phyloP scores from a whole-genome alignment of 2,888 invertebrate species.

The Idaea dimidiata region DNA sequence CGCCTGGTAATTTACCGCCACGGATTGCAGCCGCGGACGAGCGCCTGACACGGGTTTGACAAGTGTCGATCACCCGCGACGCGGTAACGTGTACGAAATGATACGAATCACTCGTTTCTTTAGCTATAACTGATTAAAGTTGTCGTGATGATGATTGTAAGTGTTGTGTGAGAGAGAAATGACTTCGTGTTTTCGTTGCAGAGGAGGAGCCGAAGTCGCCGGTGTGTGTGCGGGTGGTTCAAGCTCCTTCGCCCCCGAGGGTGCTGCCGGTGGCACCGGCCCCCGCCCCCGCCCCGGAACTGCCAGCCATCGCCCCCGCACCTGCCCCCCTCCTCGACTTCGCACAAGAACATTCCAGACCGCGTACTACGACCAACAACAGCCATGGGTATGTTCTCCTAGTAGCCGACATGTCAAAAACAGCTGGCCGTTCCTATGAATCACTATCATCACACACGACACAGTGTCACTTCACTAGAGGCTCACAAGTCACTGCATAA shows the following conservation, averaged over 20 bases:
- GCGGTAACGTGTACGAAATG: slow-evolving; percentile 19
- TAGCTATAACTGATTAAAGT: slow-evolving; percentile 13
- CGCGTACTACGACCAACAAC: slow-evolving; percentile 68
- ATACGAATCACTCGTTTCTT: slow-evolving; percentile 18
- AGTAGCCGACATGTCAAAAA: slow-evolving; percentile 60
- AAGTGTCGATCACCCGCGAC: slow-evolving; percentile 58
- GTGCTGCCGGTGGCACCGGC: slow-evolving; percentile 34
- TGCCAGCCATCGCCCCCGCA: slow-evolving; percentile 39
- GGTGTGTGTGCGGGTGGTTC: slow-evolving; percentile 63
- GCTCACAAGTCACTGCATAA: not conserved
- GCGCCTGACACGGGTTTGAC: slow-evolving; percentile 73
- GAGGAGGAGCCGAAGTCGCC: slow-evolving; percentile 77
- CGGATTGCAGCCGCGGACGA: slow-evolving; percentile 76
- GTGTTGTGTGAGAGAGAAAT: slow-evolving; percentile 9
- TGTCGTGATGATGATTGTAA: slow-evolving; percentile 1
- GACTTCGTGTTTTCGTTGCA: slow-evolving; percentile 51
- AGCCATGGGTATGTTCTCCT: slow-evolving; percentile 74
- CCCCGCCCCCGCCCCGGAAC: slow-evolving; percentile 36
- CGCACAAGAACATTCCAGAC: slow-evolving; percentile 79
- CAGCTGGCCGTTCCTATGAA: slow-evolving; percentile 54
- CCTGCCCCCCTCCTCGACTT: slow-evolving; percentile 65
- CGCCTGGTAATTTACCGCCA: slow-evolving; percentile 79
- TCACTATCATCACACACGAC: slow-evolving; percentile 26
- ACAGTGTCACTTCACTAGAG: not conserved
- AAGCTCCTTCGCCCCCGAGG: slow-evolving; percentile 38